These are phyloP conservation scores for Hoplostethus atlanticus DNA, from an alignment of 2,797 vertebrate genomes.

Conservation along the genomic window DNA sequence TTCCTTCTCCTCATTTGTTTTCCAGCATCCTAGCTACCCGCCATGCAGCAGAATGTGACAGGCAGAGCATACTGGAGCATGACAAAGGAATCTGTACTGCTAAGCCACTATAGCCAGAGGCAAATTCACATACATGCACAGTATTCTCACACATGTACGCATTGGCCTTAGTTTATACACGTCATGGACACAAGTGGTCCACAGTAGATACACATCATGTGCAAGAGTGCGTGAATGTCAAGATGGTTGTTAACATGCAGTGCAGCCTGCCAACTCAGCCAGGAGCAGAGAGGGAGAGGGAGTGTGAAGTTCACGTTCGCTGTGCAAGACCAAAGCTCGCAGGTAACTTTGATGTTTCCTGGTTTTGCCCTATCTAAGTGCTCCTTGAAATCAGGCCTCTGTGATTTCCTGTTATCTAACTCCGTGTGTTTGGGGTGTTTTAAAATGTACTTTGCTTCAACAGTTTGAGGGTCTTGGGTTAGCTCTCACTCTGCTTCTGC, in stretches of 20 bases:
- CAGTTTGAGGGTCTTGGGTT: background rate
- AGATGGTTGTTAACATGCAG: constrained; percentile 36
- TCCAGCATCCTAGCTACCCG: background rate
- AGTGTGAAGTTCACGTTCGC: background rate
- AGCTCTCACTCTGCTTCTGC: too few relatives aligned
- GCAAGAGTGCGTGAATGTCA: constrained; percentile 16
- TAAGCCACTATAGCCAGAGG: constrained; percentile 10
- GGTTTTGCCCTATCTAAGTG: background rate
- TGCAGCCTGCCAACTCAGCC: constrained; percentile 5
- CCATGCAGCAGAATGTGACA: constrained; percentile 9
- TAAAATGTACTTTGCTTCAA: constrained; percentile 4
- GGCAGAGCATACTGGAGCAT: constrained; percentile 21
- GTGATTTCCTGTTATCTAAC: constrained; percentile 9
- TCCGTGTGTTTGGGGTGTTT: background rate
- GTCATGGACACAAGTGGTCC: background rate
- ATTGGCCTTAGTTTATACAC: constrained; percentile 3
- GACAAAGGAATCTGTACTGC: constrained; percentile 16
- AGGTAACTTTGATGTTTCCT: constrained; percentile 19
- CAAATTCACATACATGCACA: constrained; percentile 15
- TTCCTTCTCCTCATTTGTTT: background rate
- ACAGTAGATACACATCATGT: background rate
- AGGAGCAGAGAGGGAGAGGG: background rate
- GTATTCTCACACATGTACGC: constrained; percentile 1
- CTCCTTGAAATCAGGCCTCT: constrained; percentile 1
- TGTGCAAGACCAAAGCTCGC: constrained; percentile 10